phyloP scores from a whole-genome alignment of 2,888 invertebrate species.

The Yponomeuta sedellus region DNA sequence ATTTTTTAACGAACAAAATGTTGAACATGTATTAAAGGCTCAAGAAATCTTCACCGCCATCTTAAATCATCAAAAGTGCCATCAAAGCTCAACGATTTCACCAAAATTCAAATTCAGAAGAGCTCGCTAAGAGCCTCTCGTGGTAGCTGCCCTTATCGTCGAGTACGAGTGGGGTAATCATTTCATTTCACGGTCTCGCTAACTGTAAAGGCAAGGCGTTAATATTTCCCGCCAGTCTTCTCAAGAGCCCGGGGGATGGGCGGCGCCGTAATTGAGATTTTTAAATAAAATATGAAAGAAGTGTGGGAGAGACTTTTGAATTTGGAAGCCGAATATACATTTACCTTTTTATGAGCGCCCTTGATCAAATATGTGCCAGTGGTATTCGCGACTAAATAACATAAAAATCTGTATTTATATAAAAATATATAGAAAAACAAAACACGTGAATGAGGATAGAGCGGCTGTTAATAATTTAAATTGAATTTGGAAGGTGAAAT shows the following conservation, averaged over 20 bases:
- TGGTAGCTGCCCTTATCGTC: slow-evolving; percentile 20
- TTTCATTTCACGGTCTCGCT: slow-evolving; percentile 23
- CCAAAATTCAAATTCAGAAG: slow-evolving; percentile 2
- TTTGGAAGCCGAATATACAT: not conserved
- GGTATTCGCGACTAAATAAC: not conserved
- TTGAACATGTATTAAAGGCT: not conserved
- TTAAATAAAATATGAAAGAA: slow-evolving; percentile 10
- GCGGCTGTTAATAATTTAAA: not conserved
- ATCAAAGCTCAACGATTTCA: not conserved
- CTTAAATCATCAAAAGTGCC: not conserved
- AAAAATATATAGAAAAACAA: not conserved
- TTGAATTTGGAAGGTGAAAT: too few species aligned
- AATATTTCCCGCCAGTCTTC: slow-evolving; percentile 15
- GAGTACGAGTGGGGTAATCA: slow-evolving; percentile 23
- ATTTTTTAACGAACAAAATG: too few species aligned
- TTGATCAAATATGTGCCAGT: not conserved
- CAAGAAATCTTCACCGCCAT: not conserved
- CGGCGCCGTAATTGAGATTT: slow-evolving; percentile 19
- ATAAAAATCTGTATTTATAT: not conserved
- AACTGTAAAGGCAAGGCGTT: slow-evolving; percentile 16
- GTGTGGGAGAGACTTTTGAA: too few species aligned
- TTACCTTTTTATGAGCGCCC: not conserved
- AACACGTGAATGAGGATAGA: not conserved
- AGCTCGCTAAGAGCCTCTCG: not conserved
- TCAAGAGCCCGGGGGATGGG: slow-evolving; percentile 19